Evolutionary conservation across 64 coral and sea anemone genomes (phyloP).

Genomic region (Cladopsammia gracilis): DNA sequence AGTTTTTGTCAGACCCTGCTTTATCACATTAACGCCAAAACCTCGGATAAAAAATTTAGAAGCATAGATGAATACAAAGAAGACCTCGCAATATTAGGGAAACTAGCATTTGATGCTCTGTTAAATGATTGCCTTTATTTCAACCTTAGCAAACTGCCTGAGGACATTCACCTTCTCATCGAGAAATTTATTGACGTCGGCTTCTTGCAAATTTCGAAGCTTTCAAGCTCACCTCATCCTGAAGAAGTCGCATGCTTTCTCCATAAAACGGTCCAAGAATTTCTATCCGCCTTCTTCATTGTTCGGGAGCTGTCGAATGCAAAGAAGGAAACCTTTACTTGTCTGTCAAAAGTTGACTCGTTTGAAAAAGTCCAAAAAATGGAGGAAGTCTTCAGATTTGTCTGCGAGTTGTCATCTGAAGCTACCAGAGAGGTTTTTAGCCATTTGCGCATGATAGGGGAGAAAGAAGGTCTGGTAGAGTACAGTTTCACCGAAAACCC

Average conservation of each 20-base stretch:
- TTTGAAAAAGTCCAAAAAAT: not conserved
- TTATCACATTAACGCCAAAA: not conserved
- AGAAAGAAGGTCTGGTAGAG: not conserved
- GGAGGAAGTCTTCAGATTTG: slow-evolving; percentile 3
- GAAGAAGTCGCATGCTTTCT: slow-evolving; percentile 56
- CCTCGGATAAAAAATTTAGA: slow-evolving; percentile 17
- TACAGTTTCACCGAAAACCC: not conserved
- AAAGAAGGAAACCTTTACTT: not conserved
- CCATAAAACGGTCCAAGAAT: slow-evolving; percentile 61
- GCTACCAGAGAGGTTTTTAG: not conserved
- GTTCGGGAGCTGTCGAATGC: not conserved
- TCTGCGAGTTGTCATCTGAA: slow-evolving; percentile 6
- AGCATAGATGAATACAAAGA: not conserved
- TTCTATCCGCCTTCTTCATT: slow-evolving; percentile 52
- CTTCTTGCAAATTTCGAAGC: slow-evolving; percentile 47
- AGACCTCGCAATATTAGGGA: slow-evolving; percentile 17
- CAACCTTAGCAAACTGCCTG: not conserved
- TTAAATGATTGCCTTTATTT: slow-evolving; percentile 15
- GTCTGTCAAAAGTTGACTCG: not conserved
- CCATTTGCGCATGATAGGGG: not conserved
- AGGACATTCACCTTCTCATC: not conserved
- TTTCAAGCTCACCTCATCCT: not conserved
- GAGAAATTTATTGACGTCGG: slow-evolving; percentile 2
- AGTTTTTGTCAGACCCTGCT: slow-evolving; percentile 1
- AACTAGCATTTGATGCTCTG: slow-evolving; percentile 51